Evolutionary conservation across 2,888 invertebrate genomes (phyloP), one percentile per base, ranked within the genome.

Genomic region (Trichacis sp.): DNA sequence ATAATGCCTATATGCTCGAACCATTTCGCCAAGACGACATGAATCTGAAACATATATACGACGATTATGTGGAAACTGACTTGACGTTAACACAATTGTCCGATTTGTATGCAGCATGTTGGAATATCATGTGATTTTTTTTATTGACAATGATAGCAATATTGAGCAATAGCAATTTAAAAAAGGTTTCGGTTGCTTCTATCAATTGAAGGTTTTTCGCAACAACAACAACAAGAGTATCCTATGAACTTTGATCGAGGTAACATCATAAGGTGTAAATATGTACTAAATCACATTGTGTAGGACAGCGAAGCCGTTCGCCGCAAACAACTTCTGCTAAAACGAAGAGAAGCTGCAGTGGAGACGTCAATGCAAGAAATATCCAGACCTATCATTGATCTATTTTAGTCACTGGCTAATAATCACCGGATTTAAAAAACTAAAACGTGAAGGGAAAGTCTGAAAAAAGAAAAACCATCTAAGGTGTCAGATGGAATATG

Each of bases 101-200:
- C 56, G 20, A 63, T 29, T 48, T 72, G 36, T 72, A 66, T 54
- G 12, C 24, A 2, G 29, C 19, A 24, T 69, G 69, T 52, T 69
- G 69, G 64, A 59, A 50, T n/a, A 43, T 46, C 12, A 59, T 64
- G 38, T 54, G 60, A 64, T 64, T 33, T 1, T 68, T 0, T 51
- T 57, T 2, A 68, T 69, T 19, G 60, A 64, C 30, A 67, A 67
- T 30, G 61, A 64, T 45, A 55, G 57, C 40, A 49, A 45, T 9
- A 2, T 65, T 9, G 17, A 62, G 29, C 12, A 20, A 11, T 57
- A 54, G 4, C 33, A 61, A 42, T 59, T 64, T 52, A 45, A 60
- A 45, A 59, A 53, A 17, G 61, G 50, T 11, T 57, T 62, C 15
- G 61, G 65, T 45, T 14, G 42, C 54, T 20, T 24, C 2, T 40